Conservation (phyloP, 2,113 vertebrate species). For the human (Homo sapiens) region DNA sequence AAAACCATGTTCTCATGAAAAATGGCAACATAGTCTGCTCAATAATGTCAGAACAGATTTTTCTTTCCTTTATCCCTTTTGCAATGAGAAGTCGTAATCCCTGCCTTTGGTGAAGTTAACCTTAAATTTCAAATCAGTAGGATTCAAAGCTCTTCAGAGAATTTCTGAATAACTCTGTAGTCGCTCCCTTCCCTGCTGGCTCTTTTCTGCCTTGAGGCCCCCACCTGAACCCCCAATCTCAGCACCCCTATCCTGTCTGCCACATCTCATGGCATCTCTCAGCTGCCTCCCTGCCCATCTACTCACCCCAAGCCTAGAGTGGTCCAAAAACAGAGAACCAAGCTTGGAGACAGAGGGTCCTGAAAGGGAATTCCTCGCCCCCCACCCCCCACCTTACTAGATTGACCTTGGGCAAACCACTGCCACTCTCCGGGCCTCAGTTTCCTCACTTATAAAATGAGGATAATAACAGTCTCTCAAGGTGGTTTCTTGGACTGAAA, state of each 20-base stretch:
- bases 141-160: not conserved
- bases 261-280: not conserved
- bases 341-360: not conserved
- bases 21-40: not conserved
- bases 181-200: not conserved
- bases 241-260: not conserved
- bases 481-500: not conserved
- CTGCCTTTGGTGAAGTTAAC: not conserved
- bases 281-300: not conserved
- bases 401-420: not conserved
- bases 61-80: conserved; percentile 29
- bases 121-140: not conserved
- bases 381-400: not conserved
- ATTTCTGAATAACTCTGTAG: not conserved
- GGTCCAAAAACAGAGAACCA: not conserved
- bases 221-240: not conserved
- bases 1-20: not conserved
- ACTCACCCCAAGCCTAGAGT: not conserved
- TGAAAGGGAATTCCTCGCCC: not conserved
- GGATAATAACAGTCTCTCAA: not conserved
- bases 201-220: not conserved
- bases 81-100: not conserved
- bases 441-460: not conserved
- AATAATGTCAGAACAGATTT: not conserved
- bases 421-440: not conserved